A percentile compares a stretch with the other conserved stretches of the same genome.
These are phyloP conservation scores for Camponotus floridanus DNA, from an alignment of 1,140 invertebrate species.

Conservation along the genomic window DNA sequence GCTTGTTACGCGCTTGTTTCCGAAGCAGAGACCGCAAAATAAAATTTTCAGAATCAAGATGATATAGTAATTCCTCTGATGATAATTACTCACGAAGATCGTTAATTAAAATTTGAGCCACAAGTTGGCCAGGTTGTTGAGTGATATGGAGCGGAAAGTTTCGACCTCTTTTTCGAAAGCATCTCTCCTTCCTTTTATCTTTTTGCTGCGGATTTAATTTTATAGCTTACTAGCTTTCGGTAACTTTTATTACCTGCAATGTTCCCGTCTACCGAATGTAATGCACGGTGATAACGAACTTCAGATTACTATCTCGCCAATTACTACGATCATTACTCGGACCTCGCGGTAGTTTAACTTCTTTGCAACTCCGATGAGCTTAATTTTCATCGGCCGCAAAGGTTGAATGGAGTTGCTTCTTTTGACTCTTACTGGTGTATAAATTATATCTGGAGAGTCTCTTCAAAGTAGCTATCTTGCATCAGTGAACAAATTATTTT, in stretches of 20 bases:
- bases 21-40: background rate
- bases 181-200: constrained; percentile 25
- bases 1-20: background rate
- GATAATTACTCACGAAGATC: constrained; percentile 9
- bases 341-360: constrained; percentile 50
- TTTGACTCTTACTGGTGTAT: constrained; percentile 1
- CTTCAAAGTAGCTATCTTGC: constrained; percentile 19
- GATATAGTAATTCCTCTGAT: constrained; percentile 19
- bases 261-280: constrained; percentile 22
- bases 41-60: constrained; percentile 33
- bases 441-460: constrained; percentile 27
- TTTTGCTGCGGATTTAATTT: constrained; percentile 39
- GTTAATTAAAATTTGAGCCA: constrained; percentile 49
- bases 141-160: constrained; percentile 54
- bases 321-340: constrained; percentile 37
- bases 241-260: constrained; percentile 54
- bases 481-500: constrained; percentile 15
- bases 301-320: constrained; percentile 49
- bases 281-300: constrained; percentile 59
- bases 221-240: constrained; percentile 51
- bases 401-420: background rate
- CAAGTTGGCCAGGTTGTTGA: constrained; percentile 17
- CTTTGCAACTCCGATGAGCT: constrained; percentile 47
- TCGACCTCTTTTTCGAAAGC: constrained; percentile 17
- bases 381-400: constrained; percentile 37